Evolutionary conservation across 2,888 invertebrate genomes (phyloP).

Genomic region (Oligia latruncula): DNA sequence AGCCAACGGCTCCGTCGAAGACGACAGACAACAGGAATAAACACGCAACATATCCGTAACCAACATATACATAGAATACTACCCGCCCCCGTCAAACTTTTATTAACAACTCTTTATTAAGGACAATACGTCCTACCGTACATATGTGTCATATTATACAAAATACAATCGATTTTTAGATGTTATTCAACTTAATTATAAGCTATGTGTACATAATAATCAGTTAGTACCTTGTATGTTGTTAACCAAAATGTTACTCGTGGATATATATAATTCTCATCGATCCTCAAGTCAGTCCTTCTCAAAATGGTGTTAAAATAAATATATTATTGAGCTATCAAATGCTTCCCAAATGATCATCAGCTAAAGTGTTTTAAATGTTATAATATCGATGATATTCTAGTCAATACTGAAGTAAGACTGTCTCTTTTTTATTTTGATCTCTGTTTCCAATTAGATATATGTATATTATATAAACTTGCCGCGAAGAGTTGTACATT

Average conservation of each 20-base stretch:
- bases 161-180: constrained; percentile 81
- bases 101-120: constrained; percentile 61
- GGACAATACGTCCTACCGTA: constrained; percentile 67
- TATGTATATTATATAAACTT: constrained; percentile 53
- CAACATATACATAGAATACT: constrained; percentile 71
- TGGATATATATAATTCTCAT: constrained; percentile 43
- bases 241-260: constrained; percentile 71
- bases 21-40: constrained; percentile 87
- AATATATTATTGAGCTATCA: constrained; percentile 63
- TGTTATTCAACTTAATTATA: constrained; percentile 81
- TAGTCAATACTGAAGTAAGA: constrained; percentile 79
- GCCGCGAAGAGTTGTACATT: constrained; percentile 86
- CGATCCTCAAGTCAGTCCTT: constrained; percentile 36
- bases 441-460: constrained; percentile 60
- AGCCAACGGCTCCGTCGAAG: constrained; percentile 83
- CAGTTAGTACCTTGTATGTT: constrained; percentile 79
- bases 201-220: constrained; percentile 87
- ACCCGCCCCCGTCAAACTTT: constrained; percentile 79
- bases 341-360: constrained; percentile 22
- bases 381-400: constrained; percentile 68
- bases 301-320: constrained; percentile 61
- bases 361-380: constrained; percentile 54
- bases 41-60: constrained; percentile 71
- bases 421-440: constrained; percentile 71
- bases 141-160: constrained; percentile 72